Evolutionary conservation across 2,113 vertebrate species (phyloP), one percentile per base, ranked within the genome.

Genomic region (Indri indri): DNA sequence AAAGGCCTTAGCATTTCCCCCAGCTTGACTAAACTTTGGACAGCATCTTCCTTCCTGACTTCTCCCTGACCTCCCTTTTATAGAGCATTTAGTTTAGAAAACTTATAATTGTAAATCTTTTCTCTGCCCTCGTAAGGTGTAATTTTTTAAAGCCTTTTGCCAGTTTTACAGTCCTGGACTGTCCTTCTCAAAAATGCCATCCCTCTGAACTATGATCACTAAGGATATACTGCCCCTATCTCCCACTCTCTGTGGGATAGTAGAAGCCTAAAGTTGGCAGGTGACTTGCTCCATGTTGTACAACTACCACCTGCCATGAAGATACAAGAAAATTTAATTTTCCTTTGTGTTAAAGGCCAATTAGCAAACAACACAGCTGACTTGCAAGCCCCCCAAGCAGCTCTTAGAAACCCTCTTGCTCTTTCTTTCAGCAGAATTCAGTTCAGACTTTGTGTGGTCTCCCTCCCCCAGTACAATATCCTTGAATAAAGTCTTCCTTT

Each of bases 361-460:
- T 70, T 82, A 91, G n/a, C 68, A 30, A 83, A 66, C 45, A 59
- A 65, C 32, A 32, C 47, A 89, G 6, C 18, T 77, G 52, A 20
- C 50, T 20, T 57, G n/a, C 6, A 79, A 52, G 0, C 18, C 14
- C 32, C 9, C 1, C 1, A 42, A 6, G 6, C 42, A 59, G 30
- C 11, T 76, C 52, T 61, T 50, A 88, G 34, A 63, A 87, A 82
- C 45, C 6, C 2, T 14, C 25, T 12, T 40, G 2, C 25, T 70
- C 5, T 74, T 66, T 52, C 30, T 71, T 45, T 63, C 54, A 42
- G 3, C n/a, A 65, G 22, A 82, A 14, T 54, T 50, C 34, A 63
- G n/a, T 70, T 76, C 50, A 68, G 2, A 34, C 22, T 73, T 14
- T 50, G 8, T 89, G n/a, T 90, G n/a, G 12, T 54, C 47, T 70